Evolutionary conservation across 2,888 invertebrate genomes (phyloP), one percentile per base, ranked within the genome.

Genomic region (Leptopilina myrica): DNA sequence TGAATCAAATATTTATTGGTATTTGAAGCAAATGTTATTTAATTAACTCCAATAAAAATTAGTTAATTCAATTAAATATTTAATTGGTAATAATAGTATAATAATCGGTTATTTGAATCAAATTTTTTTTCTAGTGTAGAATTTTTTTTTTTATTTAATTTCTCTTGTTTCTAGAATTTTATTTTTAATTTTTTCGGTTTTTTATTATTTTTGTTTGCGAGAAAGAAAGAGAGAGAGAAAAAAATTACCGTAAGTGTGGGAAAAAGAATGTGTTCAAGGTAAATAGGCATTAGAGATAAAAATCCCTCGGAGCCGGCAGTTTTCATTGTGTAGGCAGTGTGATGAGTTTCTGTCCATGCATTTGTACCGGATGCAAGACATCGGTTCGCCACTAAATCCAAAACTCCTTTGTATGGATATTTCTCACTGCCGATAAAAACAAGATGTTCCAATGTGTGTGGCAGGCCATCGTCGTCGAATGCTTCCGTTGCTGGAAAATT

Each of bases 341-440:
- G 97, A 91, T 98, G 98, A 0, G 93, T 94, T 88, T 95, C 95
- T 0, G 98, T 98, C 95, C 96, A 96, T 0, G 98, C 98, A 92
- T 98, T 98, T 4, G 98, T 98, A 1, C 98, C 98, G 64, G 96
- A 96, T 1, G 98, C 97, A 88, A 97, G 93, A 89, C 97, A 98
- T 56, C 97, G 94, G 91, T 98, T 98, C 8, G 98, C 98, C 85
- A 98, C 92, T 77, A 98, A 93, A 92, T 98, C 98, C 81, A 98
- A 92, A 69, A 98, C 95, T 5, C 98, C 98, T 91, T 97, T 98
- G 91, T 95, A 98, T 0, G 98, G 98, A 90, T 97, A 98, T 14
- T 96, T 94, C 89, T 98, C 95, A 83, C 97, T 98, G 0, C 98
- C 98, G 90, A 98, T 93, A 92, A 98, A 98, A 76, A 98, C 95